phyloP scores from a whole-genome alignment of 2,888 invertebrate genomes.

The Flexamia atlantica region DNA sequence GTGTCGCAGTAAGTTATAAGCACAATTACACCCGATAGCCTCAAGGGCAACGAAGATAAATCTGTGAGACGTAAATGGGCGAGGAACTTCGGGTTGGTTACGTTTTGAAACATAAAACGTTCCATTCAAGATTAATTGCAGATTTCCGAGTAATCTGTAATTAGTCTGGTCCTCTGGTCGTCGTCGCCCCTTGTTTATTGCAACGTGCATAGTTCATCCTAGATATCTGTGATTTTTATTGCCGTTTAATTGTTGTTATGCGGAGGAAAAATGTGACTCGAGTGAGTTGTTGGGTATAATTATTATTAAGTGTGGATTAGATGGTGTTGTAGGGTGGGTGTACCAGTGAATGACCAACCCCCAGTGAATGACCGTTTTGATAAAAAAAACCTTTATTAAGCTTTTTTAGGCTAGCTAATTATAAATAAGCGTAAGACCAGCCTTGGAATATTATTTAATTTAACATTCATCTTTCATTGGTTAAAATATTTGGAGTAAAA shows the following conservation, averaged over 20 bases:
- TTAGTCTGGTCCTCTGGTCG: background rate
- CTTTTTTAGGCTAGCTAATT: no score
- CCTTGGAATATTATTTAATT: no score
- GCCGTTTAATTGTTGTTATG: background rate
- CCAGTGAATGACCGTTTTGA: no score
- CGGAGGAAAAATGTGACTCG: no score
- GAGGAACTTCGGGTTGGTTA: background rate
- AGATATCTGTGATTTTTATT: background rate
- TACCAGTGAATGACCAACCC: no score
- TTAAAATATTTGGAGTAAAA: no score
- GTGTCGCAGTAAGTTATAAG: constrained; percentile 12
- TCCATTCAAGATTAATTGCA: background rate
- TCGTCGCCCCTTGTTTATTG: background rate
- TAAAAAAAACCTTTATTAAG: no score
- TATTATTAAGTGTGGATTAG: no score
- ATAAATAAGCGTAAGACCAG: no score
- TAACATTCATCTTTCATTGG: no score
- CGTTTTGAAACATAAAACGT: background rate
- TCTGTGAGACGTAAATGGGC: background rate
- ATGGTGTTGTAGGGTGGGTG: no score
- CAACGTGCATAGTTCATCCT: background rate
- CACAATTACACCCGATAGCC: constrained; percentile 14
- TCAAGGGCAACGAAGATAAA: constrained; percentile 1
- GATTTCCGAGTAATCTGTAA: constrained; percentile 11
- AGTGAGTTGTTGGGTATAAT: no score